These are phyloP conservation scores for Marisa cornuarietis DNA, from an alignment of 1,140 invertebrate species.

Conservation along the genomic window DNA sequence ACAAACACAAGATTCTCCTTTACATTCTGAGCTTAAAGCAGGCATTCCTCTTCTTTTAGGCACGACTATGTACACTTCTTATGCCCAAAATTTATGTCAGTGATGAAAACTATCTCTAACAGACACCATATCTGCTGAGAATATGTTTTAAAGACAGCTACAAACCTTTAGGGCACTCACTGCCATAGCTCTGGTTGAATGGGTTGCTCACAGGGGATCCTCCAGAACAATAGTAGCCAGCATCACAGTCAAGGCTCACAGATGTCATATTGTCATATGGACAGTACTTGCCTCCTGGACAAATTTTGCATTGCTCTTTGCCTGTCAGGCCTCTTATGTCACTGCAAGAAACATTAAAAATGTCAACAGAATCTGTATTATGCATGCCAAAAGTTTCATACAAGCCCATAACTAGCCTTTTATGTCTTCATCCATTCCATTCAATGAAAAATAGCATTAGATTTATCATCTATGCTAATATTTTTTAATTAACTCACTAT, in stretches of 20 bases:
- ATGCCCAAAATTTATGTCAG: not conserved
- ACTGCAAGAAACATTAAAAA: not conserved
- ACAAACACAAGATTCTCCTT: too few relatives aligned
- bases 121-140: not conserved
- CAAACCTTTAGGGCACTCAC: constrained; percentile 58
- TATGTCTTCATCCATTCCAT: too few relatives aligned
- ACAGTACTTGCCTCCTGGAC: constrained; percentile 50
- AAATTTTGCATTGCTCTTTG: constrained; percentile 9
- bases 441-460: too few relatives aligned
- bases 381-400: not conserved
- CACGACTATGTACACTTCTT: not conserved
- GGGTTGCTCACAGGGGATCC: constrained; percentile 50
- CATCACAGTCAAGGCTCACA: constrained; percentile 43
- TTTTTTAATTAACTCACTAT: not conserved
- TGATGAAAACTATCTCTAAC: not conserved
- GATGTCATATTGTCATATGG: constrained; percentile 54
- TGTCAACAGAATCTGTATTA: not conserved
- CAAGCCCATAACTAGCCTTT: too few relatives aligned
- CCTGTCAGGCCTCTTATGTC: not conserved
- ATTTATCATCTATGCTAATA: not conserved
- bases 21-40: too few relatives aligned
- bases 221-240: constrained; percentile 57
- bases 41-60: not conserved
- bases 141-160: too few relatives aligned
- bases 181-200: constrained; percentile 51